A percentile compares a stretch with the other conserved stretches of the same genome.
These are phyloP conservation scores for Philotrypesis tridentata DNA, from an alignment of 1,140 invertebrate genomes.

Conservation along the genomic window DNA sequence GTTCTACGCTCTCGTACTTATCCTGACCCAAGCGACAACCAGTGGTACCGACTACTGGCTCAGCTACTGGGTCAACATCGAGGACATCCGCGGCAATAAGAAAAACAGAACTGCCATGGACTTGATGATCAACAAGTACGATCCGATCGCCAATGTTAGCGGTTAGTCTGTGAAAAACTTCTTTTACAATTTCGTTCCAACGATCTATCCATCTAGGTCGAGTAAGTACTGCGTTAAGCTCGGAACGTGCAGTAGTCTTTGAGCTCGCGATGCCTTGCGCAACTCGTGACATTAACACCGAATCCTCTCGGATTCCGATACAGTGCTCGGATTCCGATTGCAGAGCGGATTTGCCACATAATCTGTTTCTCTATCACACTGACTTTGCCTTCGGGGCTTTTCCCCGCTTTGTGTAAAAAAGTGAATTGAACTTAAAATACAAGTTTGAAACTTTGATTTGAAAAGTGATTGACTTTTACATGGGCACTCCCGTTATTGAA, in stretches of 20 bases:
- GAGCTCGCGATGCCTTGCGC: background rate
- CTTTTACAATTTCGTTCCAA: too few species aligned
- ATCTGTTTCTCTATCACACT: background rate
- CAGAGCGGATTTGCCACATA: background rate
- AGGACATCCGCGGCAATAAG: slow-evolving; percentile 60
- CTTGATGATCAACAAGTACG: slow-evolving; percentile 36
- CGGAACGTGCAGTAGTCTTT: background rate
- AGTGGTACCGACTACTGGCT: slow-evolving; percentile 87
- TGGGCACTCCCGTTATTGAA: too few species aligned
- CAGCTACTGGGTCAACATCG: slow-evolving; percentile 81
- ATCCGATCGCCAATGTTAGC: slow-evolving; percentile 46
- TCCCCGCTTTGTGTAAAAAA: too few species aligned
- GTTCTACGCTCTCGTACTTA: slow-evolving; percentile 75
- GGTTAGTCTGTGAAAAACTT: too few species aligned
- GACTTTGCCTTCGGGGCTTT: too few species aligned
- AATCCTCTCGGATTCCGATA: background rate
- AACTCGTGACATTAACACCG: background rate
- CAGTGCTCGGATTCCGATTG: background rate
- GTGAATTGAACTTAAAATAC: too few species aligned
- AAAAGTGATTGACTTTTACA: too few species aligned
- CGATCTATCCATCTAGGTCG: too few species aligned
- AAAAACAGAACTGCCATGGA: slow-evolving; percentile 3
- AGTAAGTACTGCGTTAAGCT: background rate
- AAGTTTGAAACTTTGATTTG: too few species aligned
- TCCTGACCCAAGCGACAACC: slow-evolving; percentile 81